A percentile compares a stretch with the other conserved stretches of the same genome.
These are phyloP conservation scores for Conops quadrifasciatus DNA, from an alignment of 2,888 invertebrate species.

Conservation along the genomic window DNA sequence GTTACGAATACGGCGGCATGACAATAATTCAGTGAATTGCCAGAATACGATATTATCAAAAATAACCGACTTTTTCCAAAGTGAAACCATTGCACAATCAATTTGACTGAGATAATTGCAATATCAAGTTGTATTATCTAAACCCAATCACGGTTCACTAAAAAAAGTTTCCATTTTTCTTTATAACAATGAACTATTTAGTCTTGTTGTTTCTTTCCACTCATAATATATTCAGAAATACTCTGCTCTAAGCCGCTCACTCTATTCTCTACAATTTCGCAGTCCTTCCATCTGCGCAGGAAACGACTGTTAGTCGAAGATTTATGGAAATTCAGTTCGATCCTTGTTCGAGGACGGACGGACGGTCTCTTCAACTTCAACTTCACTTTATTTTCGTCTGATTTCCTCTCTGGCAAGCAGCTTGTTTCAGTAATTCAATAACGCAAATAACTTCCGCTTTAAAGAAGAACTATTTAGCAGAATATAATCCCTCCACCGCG, in stretches of 20 bases:
- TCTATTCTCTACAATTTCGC: background rate
- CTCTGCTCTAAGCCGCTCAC: constrained; percentile 2
- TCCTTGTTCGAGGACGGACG: constrained; percentile 46
- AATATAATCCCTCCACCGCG: too few species aligned
- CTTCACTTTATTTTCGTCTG: constrained; percentile 35
- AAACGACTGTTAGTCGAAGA: constrained; percentile 40
- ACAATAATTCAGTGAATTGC: too few species aligned
- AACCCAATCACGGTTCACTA: background rate
- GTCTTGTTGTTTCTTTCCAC: constrained; percentile 10
- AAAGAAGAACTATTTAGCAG: too few species aligned
- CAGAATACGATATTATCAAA: too few species aligned
- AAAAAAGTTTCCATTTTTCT: too few species aligned
- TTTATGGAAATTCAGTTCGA: constrained; percentile 57
- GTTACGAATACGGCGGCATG: too few species aligned
- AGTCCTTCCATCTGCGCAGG: constrained; percentile 33
- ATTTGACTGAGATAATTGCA: background rate
- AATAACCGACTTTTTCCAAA: too few species aligned
- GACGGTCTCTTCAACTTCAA: constrained; percentile 35
- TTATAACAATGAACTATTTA: background rate
- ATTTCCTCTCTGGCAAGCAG: constrained; percentile 40
- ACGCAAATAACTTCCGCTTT: constrained; percentile 59
- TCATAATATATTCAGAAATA: background rate
- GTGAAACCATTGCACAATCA: background rate
- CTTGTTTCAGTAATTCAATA: constrained; percentile 58
- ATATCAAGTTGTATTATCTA: too few species aligned